Evolutionary conservation across 1,140 invertebrate genomes (phyloP).

Genomic region (Camponotus pennsylvanicus): DNA sequence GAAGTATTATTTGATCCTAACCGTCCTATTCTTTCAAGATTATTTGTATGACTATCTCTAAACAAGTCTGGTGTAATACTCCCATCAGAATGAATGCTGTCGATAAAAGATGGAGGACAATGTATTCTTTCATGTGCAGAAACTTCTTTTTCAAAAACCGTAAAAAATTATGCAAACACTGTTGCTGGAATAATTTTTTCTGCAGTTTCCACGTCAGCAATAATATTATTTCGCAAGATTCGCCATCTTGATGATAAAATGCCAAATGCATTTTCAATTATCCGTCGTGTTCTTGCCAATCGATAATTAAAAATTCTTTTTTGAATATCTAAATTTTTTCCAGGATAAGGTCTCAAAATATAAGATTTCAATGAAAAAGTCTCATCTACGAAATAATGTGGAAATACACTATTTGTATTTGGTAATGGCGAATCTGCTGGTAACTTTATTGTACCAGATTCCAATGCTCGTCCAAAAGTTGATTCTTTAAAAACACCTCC

Average conservation of each 20-base stretch:
- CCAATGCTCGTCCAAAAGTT: conserved; percentile 6
- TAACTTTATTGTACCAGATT: conserved; percentile 6
- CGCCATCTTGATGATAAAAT: neutral
- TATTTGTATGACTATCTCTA: neutral
- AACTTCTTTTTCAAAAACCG: neutral
- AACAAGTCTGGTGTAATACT: neutral
- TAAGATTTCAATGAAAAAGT: conserved; percentile 9
- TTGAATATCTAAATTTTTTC: neutral
- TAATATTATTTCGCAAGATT: conserved; percentile 16
- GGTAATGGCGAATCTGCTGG: conserved; percentile 1
- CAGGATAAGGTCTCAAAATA: conserved; percentile 1
- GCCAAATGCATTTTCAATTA: neutral
- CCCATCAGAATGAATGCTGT: neutral
- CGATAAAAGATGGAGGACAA: neutral
- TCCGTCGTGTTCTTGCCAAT: neutral
- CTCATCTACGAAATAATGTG: neutral
- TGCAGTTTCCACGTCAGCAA: neutral
- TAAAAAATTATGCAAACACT: conserved; percentile 9
- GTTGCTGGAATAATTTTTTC: conserved; percentile 9
- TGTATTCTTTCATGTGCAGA: neutral
- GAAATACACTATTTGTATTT: conserved; percentile 5
- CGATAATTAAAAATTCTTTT: conserved; percentile 4
- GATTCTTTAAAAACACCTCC: neutral
- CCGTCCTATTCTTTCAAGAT: conserved; percentile 1
- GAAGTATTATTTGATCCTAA: conserved; percentile 17